phyloP scores from a whole-genome alignment of 37 sponge, comb jelly and placozoan species.

The Spongia lamella region DNA sequence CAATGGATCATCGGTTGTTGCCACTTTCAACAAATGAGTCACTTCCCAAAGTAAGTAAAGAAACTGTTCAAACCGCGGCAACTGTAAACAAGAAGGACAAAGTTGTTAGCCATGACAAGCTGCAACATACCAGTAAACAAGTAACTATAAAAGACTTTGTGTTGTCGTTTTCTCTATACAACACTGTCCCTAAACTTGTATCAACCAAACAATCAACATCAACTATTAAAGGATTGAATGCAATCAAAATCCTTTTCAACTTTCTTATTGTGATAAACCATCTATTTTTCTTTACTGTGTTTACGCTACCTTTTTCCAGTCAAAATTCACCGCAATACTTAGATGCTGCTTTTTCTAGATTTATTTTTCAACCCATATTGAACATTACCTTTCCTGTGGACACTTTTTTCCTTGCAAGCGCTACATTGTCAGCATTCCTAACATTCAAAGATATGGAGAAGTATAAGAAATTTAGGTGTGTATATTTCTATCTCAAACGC shows the following conservation, averaged over 20 bases:
- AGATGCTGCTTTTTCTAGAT: constrained; percentile 6
- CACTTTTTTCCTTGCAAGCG: constrained; percentile 77
- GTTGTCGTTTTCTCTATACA: constrained; percentile 52
- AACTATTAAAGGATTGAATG: constrained; percentile 71
- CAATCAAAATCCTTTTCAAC: constrained; percentile 71
- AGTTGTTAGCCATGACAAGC: too few relatives aligned
- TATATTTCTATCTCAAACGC: constrained; percentile 63
- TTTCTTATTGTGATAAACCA: constrained; percentile 74
- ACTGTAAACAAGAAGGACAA: too few relatives aligned
- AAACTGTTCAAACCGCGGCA: too few relatives aligned
- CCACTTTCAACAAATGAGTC: too few relatives aligned
- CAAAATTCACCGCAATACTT: not conserved
- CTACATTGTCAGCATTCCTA: constrained; percentile 62
- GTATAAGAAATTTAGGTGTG: constrained; percentile 32
- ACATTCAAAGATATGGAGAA: constrained; percentile 59
- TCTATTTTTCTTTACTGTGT: constrained; percentile 42
- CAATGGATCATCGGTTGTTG: too few relatives aligned
- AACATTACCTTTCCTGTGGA: constrained; percentile 73
- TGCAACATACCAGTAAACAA: too few relatives aligned
- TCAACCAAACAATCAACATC: constrained; percentile 52
- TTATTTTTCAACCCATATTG: constrained; percentile 48
- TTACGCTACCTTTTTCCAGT: too few relatives aligned
- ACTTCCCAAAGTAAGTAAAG: too few relatives aligned
- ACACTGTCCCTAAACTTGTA: constrained; percentile 41
- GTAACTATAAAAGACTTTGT: constrained; percentile 4